phyloP scores from a whole-genome alignment of 1,140 invertebrate species.

The Onthophagus taurus region DNA sequence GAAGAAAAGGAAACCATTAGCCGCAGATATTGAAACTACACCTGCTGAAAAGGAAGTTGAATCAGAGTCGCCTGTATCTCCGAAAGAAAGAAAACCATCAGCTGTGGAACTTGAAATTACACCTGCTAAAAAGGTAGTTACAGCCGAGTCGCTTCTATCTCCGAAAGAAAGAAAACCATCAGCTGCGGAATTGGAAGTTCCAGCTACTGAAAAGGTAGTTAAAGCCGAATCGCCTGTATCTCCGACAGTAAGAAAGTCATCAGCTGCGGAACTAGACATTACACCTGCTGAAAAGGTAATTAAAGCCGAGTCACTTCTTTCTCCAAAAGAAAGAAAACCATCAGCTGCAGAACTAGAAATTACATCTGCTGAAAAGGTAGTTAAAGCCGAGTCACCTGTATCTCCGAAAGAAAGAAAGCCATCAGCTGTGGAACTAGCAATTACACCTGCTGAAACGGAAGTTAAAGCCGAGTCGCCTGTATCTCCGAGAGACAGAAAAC shows the following conservation, averaged over 20 bases:
- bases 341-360: not conserved
- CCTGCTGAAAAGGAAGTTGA: not conserved
- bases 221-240: conserved; percentile 2
- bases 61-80: not conserved
- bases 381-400: not conserved
- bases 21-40: not conserved
- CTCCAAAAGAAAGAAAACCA: no score
- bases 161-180: not conserved
- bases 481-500: not conserved
- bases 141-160: not conserved
- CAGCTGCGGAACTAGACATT: not conserved
- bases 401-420: conserved; percentile 1
- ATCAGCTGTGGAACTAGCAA: not conserved
- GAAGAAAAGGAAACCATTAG: no score
- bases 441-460: not conserved
- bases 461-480: not conserved
- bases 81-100: not conserved
- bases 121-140: not conserved
- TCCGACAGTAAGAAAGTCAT: no score
- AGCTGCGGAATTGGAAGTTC: not conserved
- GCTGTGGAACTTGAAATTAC: not conserved
- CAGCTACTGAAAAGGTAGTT: conserved; percentile 1
- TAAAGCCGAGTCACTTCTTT: not conserved
- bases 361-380: not conserved
- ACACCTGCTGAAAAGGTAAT: not conserved